phyloP scores from a whole-genome alignment of 2,888 invertebrate genomes.

The Sesamia inferens region DNA sequence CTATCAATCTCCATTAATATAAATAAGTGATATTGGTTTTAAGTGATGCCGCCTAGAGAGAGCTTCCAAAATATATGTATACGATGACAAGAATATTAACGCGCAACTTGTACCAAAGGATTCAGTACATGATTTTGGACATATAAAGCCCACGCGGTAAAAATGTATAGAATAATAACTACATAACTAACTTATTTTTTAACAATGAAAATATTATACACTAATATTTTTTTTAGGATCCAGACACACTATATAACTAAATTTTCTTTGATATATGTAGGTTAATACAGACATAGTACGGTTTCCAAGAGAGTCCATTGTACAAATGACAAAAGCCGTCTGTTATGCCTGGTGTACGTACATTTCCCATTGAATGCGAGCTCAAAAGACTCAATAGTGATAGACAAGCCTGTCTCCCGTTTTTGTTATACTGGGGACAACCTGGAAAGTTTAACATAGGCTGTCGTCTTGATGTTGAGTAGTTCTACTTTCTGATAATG shows the following conservation, averaged over 20 bases:
- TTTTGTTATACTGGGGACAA: slow-evolving; percentile 35
- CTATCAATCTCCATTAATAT: background rate
- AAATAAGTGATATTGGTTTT: background rate
- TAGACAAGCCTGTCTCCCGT: slow-evolving; percentile 29
- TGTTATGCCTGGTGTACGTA: slow-evolving; percentile 9
- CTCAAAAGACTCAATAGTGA: slow-evolving; percentile 42
- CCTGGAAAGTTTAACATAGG: slow-evolving; percentile 36
- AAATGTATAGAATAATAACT: too few species aligned
- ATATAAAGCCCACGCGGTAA: too few species aligned
- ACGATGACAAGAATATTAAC: too few species aligned
- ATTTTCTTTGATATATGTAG: slow-evolving; percentile 15
- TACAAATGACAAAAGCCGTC: slow-evolving; percentile 45
- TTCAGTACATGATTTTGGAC: background rate
- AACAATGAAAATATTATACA: background rate
- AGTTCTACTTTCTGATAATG: slow-evolving; percentile 23
- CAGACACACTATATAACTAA: background rate
- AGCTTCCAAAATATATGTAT: background rate
- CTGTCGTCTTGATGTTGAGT: slow-evolving; percentile 10
- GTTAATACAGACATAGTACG: background rate
- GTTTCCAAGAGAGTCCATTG: slow-evolving; percentile 38
- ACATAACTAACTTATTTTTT: too few species aligned
- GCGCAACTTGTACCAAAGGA: background rate
- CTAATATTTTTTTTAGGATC: background rate
- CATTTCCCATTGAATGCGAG: slow-evolving; percentile 30
- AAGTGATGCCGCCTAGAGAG: background rate